Percentiles rank a stretch among this genome's conserved stretches.
Evolutionary conservation across 2,797 vertebrate genomes (phyloP).

Genomic region (Alcedo quadribrachys): DNA sequence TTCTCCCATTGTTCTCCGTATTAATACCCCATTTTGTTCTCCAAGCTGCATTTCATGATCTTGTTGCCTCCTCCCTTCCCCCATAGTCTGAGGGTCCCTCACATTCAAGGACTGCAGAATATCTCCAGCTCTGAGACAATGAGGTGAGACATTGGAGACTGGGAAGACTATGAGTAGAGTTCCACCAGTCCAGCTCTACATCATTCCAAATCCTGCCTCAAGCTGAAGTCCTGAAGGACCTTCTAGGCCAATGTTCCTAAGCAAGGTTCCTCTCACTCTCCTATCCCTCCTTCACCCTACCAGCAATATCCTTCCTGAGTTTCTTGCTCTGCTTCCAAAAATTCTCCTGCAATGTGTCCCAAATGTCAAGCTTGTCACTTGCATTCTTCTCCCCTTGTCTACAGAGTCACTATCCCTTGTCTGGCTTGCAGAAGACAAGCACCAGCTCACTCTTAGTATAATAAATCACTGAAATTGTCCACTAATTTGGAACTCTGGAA

Average conservation of each 20-base stretch:
- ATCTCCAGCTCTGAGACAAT: background rate
- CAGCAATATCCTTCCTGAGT: background rate
- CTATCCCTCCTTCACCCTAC: background rate
- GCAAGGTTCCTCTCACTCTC: background rate
- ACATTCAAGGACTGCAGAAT: background rate
- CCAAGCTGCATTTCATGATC: background rate
- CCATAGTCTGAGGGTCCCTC: background rate
- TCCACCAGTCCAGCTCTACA: background rate
- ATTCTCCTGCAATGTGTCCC: background rate
- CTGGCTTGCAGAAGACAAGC: background rate
- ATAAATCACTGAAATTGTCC: background rate
- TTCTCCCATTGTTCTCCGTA: background rate
- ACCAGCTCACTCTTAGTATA: background rate
- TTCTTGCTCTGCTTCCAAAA: background rate
- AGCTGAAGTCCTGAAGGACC: background rate
- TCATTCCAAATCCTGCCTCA: background rate
- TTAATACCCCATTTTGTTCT: accelerated
- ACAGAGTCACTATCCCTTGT: background rate
- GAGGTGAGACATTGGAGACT: background rate
- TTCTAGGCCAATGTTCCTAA: background rate
- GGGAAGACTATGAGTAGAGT: accelerated
- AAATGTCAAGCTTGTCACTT: accelerated
- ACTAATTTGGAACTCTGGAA: background rate
- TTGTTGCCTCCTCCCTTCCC: background rate
- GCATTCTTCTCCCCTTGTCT: background rate